These are phyloP conservation scores for Pao palembangensis DNA, from an alignment of 2,113 vertebrate species.

Conservation along the genomic window DNA sequence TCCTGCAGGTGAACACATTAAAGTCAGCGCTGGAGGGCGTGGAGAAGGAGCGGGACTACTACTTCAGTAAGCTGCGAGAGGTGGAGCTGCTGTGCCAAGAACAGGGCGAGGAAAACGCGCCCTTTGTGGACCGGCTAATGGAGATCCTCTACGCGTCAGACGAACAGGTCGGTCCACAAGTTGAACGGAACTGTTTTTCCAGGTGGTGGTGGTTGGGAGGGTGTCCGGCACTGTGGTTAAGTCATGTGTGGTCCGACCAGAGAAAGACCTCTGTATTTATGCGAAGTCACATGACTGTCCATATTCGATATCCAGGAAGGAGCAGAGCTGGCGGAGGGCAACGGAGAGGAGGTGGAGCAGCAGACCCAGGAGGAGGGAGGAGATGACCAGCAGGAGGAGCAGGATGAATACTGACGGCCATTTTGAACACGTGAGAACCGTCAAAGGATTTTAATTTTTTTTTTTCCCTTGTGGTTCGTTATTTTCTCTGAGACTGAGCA, in stretches of 20 bases:
- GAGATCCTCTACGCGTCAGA: constrained; percentile 94
- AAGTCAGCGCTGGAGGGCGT: constrained; percentile 94
- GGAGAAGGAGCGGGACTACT: constrained; percentile 98
- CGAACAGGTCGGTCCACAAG: constrained; percentile 81
- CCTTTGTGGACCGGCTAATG: constrained; percentile 91
- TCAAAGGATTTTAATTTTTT: constrained; percentile 61
- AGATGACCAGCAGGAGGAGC: constrained; percentile 91
- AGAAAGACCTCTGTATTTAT: constrained; percentile 19
- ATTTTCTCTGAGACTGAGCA: constrained; percentile 80
- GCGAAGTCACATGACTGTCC: constrained; percentile 16
- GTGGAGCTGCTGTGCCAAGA: constrained; percentile 97
- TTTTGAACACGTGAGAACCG: constrained; percentile 83
- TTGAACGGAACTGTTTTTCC: background rate
- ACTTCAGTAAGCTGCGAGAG: constrained; percentile 96
- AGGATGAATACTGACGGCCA: constrained; percentile 93
- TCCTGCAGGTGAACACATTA: constrained; percentile 88
- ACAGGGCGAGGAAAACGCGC: constrained; percentile 87
- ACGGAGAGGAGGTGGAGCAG: constrained; percentile 83
- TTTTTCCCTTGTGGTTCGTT: constrained; percentile 58
- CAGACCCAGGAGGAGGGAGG: constrained; percentile 80
- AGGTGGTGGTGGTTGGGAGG: too few relatives aligned
- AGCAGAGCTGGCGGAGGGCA: constrained; percentile 80
- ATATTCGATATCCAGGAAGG: constrained; percentile 78
- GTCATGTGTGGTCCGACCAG: constrained; percentile 5
- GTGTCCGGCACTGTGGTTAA: background rate